These are phyloP conservation scores for Theretra japonica DNA, from an alignment of 2,888 invertebrate species.

Conservation along the genomic window DNA sequence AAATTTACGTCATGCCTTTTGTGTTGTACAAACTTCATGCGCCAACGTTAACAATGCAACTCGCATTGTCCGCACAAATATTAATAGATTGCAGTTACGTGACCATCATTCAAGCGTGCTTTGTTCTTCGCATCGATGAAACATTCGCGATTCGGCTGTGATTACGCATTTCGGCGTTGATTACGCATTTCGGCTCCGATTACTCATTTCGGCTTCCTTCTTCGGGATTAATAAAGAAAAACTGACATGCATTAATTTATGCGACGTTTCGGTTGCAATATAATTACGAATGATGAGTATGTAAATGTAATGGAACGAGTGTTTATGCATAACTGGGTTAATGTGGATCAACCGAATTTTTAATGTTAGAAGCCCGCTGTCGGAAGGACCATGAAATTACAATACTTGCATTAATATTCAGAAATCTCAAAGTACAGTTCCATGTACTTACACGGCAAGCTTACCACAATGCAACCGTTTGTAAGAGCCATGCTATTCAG, in stretches of 20 bases:
- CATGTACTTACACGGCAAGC: too few species aligned
- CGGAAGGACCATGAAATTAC: background rate
- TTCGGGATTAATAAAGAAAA: constrained; percentile 37
- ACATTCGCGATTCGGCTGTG: constrained; percentile 44
- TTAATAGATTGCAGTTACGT: constrained; percentile 55
- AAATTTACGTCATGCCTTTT: constrained; percentile 21
- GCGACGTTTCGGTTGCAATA: background rate
- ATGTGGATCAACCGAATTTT: background rate
- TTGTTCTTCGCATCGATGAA: constrained; percentile 47
- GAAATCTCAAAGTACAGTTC: background rate
- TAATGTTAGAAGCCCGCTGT: background rate
- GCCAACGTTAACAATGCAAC: constrained; percentile 50
- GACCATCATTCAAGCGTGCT: constrained; percentile 46
- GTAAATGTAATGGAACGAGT: background rate
- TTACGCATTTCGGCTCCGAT: too few species aligned
- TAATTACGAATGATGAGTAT: background rate
- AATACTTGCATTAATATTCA: background rate
- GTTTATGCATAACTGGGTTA: background rate
- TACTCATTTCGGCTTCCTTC: constrained; percentile 28
- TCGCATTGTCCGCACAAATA: constrained; percentile 48
- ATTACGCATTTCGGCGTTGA: constrained; percentile 37
- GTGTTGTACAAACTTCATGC: constrained; percentile 11
- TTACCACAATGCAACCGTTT: too few species aligned
- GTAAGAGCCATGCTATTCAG: too few species aligned
- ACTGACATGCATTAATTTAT: background rate